Evolutionary conservation across 2,797 vertebrate species (phyloP), one percentile per base, ranked within the genome.

Genomic region (Sebastes hopkinsi): DNA sequence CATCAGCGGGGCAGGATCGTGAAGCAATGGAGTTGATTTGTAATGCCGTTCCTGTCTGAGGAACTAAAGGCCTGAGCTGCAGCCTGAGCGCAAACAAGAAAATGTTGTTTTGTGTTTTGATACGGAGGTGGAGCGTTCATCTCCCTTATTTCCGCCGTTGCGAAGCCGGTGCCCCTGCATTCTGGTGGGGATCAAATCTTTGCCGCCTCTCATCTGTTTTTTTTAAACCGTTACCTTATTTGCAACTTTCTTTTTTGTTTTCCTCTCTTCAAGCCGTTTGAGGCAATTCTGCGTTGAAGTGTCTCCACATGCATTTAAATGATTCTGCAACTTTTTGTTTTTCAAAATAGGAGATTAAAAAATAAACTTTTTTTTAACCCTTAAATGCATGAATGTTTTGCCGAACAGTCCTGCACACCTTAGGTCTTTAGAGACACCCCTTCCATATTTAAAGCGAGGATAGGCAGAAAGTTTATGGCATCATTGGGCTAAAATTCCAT

Each of bases 11-110:
- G 76, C 81, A 80, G 61, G 22, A 67, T 78, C 11, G 11, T 54
- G 61, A 83, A 67, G 79, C 77, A 22, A 18, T 30, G 61, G 81
- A 64, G 80, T 74, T 79, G 80, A 88, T 87, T 85, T 84, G 66
- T 75, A 82, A 86, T 72, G 70, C 71, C 16, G 18, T 73, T 61
- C 5, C 61, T 84, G 79, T 85, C 78, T 42, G 77, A 81, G 78
- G 65, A 79, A 56, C 75, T 66, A 5, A 81, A 59, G 80, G 67
- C 55, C 65, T 1, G 38, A 85, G 77, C 59, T 54, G 70, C 70
- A 58, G 62, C 67, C 77, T 0, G 54, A 78, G 77, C 78, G 67
- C 67, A 82, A 71, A 83, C 50, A 69, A 78, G 32, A 75, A 72
- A 16, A 61, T 36, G 54, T 46, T 10, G 32, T 67, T 82, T 67